Evolutionary conservation across 2,888 invertebrate genomes (phyloP), one percentile per base, ranked within the genome.

Genomic region (Acrobasis consociella): DNA sequence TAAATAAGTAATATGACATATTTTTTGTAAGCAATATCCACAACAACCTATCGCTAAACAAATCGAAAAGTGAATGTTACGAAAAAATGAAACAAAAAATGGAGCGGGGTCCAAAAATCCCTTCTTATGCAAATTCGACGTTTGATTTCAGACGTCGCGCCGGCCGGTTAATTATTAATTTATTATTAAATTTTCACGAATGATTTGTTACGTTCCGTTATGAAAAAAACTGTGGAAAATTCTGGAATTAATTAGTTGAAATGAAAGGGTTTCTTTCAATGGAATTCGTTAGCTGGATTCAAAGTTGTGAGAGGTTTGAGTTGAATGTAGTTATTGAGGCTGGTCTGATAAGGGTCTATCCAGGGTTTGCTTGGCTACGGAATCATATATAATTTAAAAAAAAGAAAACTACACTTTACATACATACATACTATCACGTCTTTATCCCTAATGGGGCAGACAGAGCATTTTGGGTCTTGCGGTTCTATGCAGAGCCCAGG

Each of bases 151-250:
- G 75, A 83, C 82, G 83, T 83, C 86, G 82, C 83, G 67, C 75
- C 78, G 75, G 73, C 71, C 76, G 77, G 82, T 79, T 78, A 56
- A 56, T 70, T 78, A 72, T 72, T 60, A 84, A 87, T 89, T 88
- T 87, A 90, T 91, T 90, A 91, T 91, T 91, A 91, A 92, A 56
- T 56, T 56, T 91, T 91, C 80, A 70, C 82, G 78, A 87, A 86
- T 90, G 90, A 92, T 91, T 91, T 91, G 91, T 91, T 85, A 85
- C 76, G 78, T 76, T 77, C 71, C 68, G 78, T 81, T 83, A 83
- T 82, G 82, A 85, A 85, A 86, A 85, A 83, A 83, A 83, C 80
- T 80, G 81, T 79, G 76, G 80, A 82, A 56, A 46, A 46, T 42
- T 17, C 17, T 56, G 17, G 17, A 85, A 80, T 82, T 85, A 87